Conservation (phyloP, 2,888 invertebrate species). For the Dryocosmus kuriphilus region DNA sequence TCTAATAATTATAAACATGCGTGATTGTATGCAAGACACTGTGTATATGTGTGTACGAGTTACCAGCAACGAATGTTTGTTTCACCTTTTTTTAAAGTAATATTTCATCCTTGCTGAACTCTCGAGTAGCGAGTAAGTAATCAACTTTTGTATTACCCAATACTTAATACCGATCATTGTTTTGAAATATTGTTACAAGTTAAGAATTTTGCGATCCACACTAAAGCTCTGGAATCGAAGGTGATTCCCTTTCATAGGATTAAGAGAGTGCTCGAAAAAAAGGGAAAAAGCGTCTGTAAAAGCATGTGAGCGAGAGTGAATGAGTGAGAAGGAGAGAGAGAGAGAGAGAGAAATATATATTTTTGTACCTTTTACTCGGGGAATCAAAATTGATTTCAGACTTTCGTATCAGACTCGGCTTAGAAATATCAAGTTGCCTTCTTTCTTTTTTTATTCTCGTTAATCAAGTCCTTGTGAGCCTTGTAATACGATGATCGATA, state of each 20-base stretch:
- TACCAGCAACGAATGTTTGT: slow-evolving; percentile 62
- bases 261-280: slow-evolving; percentile 55
- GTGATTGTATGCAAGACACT: slow-evolving; percentile 6
- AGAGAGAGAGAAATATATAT: slow-evolving; percentile 61
- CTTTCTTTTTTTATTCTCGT: slow-evolving; percentile 47
- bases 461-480: slow-evolving; percentile 44
- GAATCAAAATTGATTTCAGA: slow-evolving; percentile 50
- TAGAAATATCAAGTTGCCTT: slow-evolving; percentile 44
- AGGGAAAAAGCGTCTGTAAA: slow-evolving; percentile 44
- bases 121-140: slow-evolving; percentile 31
- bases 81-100: slow-evolving; percentile 45
- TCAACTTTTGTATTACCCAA: slow-evolving; percentile 9
- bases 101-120: slow-evolving; percentile 4
- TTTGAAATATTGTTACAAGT: slow-evolving; percentile 47
- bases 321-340: slow-evolving; percentile 45
- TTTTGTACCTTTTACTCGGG: slow-evolving; percentile 63
- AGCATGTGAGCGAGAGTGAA: slow-evolving; percentile 42
- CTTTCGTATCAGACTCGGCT: slow-evolving; percentile 47
- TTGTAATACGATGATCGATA: slow-evolving; percentile 48
- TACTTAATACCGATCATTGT: slow-evolving; percentile 16
- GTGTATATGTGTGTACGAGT: slow-evolving; percentile 65
- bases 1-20: background rate
- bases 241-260: slow-evolving; percentile 51
- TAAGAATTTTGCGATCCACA: slow-evolving; percentile 48
- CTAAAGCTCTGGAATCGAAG: slow-evolving; percentile 50